Evolutionary conservation across 2,888 invertebrate genomes (phyloP), one percentile per base, ranked within the genome.

Genomic region (Aphodius sticticus): DNA sequence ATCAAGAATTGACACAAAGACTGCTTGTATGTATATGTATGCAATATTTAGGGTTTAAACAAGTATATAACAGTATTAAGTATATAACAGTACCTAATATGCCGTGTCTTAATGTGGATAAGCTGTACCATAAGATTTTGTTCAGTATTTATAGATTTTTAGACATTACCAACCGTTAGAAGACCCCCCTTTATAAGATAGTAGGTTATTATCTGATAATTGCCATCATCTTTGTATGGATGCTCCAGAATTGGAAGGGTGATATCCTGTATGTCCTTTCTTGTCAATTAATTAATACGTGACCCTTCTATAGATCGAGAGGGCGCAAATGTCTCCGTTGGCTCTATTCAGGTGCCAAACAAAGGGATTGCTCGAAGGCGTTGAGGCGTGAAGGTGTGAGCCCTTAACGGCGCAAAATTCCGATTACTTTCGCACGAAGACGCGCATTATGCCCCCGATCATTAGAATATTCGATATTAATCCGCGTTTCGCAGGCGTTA

Each of bases 261-360:
- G 53, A 53, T 53, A 53, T 53, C 53, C 9, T 1, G 53, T 53
- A 53, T 53, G 53, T 53, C 53, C 53, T 9, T 53, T 53, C 53
- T 53, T 53, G 53, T 53, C 53, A 53, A 53, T 53, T 53, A 53
- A 53, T 53, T 53, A 53, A 53, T 53, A 53, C 53, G 53, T 53
- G 53, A 53, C 53, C 53, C 53, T 53, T 53, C 9, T 53, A 5
- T 5, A 53, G 53, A 53, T 53, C 53, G 53, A 53, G 26, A 53
- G 53, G 53, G 53, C 53, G 53, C 53, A 53, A 53, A 53, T 53
- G 53, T 53, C 53, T 53, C 53, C 53, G 53, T 53, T 53, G 53
- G 53, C 12, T 53, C 53, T 5, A 53, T 53, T 53, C 53, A 53
- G 53, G 53, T 53, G 53, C 12, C 12, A 26, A 12, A 53, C 53